These are phyloP conservation scores for Fratercula arctica DNA, from an alignment of 2,797 vertebrate species.

Conservation along the genomic window DNA sequence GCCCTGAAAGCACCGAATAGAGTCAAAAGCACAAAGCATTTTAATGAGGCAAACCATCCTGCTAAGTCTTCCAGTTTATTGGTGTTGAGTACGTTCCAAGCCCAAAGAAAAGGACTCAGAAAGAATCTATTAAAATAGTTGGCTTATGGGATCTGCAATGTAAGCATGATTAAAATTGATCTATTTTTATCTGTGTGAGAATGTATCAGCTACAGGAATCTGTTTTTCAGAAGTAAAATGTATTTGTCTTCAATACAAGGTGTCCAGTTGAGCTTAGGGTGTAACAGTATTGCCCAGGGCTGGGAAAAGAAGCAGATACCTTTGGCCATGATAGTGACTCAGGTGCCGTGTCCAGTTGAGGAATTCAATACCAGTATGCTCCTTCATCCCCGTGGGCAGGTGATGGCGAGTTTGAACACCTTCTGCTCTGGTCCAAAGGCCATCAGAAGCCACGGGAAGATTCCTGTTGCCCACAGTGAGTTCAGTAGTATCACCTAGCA, in stretches of 20 bases:
- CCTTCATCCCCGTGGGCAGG: background rate
- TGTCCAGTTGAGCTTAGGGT: background rate
- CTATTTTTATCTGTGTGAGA: background rate
- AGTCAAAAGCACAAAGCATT: slow-evolving; percentile 15
- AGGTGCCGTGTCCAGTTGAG: background rate
- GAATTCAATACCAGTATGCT: background rate
- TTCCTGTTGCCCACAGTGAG: background rate
- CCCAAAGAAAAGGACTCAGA: background rate
- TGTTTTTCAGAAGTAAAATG: background rate
- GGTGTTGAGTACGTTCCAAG: slow-evolving; percentile 25
- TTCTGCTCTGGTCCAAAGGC: background rate
- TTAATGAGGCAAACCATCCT: slow-evolving; percentile 45
- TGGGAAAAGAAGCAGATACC: background rate
- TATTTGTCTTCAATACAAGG: background rate
- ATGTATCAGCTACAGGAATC: background rate
- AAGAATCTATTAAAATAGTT: slow-evolving; percentile 38
- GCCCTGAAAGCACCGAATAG: background rate
- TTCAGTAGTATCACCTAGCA: background rate
- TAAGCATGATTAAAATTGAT: background rate
- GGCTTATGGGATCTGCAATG: background rate
- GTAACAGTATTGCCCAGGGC: background rate
- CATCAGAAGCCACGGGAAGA: background rate
- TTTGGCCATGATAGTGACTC: background rate
- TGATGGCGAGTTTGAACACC: background rate
- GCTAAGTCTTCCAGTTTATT: slow-evolving; percentile 4